These are phyloP conservation scores for Callinectes sapidus DNA, from an alignment of 2,888 invertebrate species.

Conservation along the genomic window DNA sequence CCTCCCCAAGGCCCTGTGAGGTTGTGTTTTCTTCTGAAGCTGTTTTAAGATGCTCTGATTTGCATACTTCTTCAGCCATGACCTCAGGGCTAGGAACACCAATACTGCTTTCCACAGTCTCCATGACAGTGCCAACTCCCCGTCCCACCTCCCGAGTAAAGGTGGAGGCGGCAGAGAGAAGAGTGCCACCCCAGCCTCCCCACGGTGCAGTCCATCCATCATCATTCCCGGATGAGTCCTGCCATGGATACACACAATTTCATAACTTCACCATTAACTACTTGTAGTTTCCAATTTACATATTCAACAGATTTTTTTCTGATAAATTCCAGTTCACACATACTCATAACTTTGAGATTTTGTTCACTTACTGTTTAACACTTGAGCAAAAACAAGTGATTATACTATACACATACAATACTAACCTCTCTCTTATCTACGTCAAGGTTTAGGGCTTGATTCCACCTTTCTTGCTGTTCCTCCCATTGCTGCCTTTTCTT, in stretches of 20 bases:
- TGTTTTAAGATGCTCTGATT: slow-evolving; percentile 48
- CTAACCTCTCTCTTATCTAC: slow-evolving; percentile 32
- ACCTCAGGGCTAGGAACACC: slow-evolving; percentile 90
- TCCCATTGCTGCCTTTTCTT: slow-evolving; percentile 28
- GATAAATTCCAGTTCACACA: no score
- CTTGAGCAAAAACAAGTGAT: neutral
- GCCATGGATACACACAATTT: neutral
- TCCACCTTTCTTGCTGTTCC: slow-evolving; percentile 56
- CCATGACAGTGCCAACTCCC: slow-evolving; percentile 84
- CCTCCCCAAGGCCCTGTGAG: neutral
- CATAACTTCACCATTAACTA: no score
- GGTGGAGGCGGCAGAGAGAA: slow-evolving; percentile 86
- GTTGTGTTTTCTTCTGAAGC: neutral
- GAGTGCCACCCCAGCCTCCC: slow-evolving; percentile 84
- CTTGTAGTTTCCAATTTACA: no score
- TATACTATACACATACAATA: neutral
- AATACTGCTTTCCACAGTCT: slow-evolving; percentile 84
- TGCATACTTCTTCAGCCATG: slow-evolving; percentile 79
- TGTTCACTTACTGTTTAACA: neutral
- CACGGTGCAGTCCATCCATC: slow-evolving; percentile 50
- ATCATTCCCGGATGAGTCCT: neutral
- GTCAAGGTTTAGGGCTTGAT: slow-evolving; percentile 29
- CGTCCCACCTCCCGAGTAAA: slow-evolving; percentile 88
- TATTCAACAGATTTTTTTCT: no score
- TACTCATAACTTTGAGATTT: neutral